A percentile compares a stretch with the other conserved stretches of the same genome.
These are phyloP conservation scores for Brachionus manjavacas DNA, from an alignment of 1,140 invertebrate genomes.

Conservation along the genomic window DNA sequence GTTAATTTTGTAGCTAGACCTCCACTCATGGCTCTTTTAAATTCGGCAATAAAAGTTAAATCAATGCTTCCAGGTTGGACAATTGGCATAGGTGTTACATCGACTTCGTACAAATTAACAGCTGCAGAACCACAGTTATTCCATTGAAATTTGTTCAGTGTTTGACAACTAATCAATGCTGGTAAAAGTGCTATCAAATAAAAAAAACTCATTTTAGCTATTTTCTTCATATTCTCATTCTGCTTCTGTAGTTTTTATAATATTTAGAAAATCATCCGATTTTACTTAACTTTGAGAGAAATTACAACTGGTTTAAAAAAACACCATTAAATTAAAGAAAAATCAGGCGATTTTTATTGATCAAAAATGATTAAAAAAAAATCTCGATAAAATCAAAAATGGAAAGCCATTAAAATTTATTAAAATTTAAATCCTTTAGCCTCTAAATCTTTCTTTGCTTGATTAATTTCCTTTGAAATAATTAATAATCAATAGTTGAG, in stretches of 20 bases:
- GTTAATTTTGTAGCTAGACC: background rate
- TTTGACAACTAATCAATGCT: background rate
- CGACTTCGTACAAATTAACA: background rate
- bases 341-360: background rate
- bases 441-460: slow-evolving; percentile 36
- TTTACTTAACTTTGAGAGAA: background rate
- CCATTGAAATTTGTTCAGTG: slow-evolving; percentile 39
- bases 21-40: slow-evolving; percentile 30
- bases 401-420: background rate
- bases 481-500: background rate
- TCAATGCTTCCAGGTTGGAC: slow-evolving; percentile 20
- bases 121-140: slow-evolving; percentile 32
- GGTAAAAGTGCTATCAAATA: background rate
- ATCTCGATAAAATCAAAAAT: background rate
- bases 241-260: background rate
- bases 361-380: background rate
- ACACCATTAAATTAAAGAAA: background rate
- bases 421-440: slow-evolving; percentile 37
- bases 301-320: background rate
- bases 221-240: background rate
- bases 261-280: background rate
- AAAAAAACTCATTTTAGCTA: background rate
- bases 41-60: background rate
- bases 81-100: slow-evolving; percentile 33
- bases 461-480: slow-evolving; percentile 13